These are phyloP conservation scores for Pocillopora damicornis DNA, from an alignment of 64 coral and sea anemone genomes.

Conservation along the genomic window DNA sequence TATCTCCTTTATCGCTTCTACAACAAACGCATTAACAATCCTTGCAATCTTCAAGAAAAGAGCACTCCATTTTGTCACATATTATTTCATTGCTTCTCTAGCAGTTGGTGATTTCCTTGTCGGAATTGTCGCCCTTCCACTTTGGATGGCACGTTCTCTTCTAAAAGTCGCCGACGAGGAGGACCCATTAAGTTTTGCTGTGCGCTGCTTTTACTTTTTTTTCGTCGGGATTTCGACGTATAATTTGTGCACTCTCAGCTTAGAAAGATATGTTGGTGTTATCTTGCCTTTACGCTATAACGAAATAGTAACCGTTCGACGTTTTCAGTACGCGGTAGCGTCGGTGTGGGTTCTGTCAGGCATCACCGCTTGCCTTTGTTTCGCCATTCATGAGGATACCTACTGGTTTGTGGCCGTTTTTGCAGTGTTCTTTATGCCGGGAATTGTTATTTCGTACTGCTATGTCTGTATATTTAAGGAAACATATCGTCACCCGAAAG, in stretches of 20 bases:
- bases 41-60: conserved; percentile 2
- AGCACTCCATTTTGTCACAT: conserved; percentile 9
- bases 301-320: neutral
- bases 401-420: conserved; percentile 13
- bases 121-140: neutral
- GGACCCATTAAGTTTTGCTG: neutral
- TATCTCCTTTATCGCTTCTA: neutral
- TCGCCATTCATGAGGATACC: neutral
- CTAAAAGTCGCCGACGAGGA: neutral
- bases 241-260: conserved; percentile 23
- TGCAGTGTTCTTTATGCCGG: conserved; percentile 5
- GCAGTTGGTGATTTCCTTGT: conserved; percentile 20
- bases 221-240: conserved; percentile 18
- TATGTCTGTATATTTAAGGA: conserved; percentile 29
- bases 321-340: neutral
- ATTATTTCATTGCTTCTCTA: conserved; percentile 29
- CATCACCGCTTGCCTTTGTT: neutral
- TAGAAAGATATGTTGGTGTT: conserved; percentile 22
- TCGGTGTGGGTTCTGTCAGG: neutral
- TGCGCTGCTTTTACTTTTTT: conserved; percentile 7
- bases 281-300: conserved; percentile 11
- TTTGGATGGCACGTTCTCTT: conserved; percentile 6
- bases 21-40: conserved; percentile 15
- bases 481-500: neutral
- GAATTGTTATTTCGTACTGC: conserved; percentile 6